Evolutionary conservation across 1,140 invertebrate species (phyloP).

Genomic region (Neoseiulus cucumeris): DNA sequence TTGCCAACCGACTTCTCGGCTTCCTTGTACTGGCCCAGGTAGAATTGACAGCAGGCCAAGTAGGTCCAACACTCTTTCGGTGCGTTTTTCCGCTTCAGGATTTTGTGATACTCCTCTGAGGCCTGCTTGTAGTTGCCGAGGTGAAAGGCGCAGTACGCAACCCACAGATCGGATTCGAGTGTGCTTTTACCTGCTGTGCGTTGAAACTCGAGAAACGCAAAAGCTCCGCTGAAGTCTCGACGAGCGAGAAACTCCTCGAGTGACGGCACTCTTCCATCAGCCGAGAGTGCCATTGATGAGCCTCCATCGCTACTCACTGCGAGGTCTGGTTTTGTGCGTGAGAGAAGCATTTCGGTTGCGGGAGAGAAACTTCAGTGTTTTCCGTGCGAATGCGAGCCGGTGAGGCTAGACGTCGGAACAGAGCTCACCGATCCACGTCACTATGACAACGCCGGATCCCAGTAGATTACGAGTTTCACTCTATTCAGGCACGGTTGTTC

Average conservation of each 20-base stretch:
- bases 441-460: too few relatives aligned
- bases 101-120: slow-evolving; percentile 36
- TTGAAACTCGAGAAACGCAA: slow-evolving; percentile 63
- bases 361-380: too few relatives aligned
- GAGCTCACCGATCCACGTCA: too few relatives aligned
- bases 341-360: slow-evolving; percentile 18
- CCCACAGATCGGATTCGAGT: slow-evolving; percentile 54
- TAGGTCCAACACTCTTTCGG: slow-evolving; percentile 42
- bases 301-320: slow-evolving; percentile 13
- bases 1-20: slow-evolving; percentile 32
- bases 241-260: slow-evolving; percentile 74
- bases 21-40: slow-evolving; percentile 60
- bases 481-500: too few relatives aligned
- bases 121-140: slow-evolving; percentile 76
- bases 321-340: slow-evolving; percentile 22
- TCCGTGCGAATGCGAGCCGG: too few relatives aligned
- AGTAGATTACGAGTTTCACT: too few relatives aligned
- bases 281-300: slow-evolving; percentile 13
- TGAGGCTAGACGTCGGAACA: too few relatives aligned
- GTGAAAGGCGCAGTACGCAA: slow-evolving; percentile 85
- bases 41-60: slow-evolving; percentile 85
- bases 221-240: slow-evolving; percentile 77
- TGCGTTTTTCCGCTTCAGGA: slow-evolving; percentile 25
- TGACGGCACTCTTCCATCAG: slow-evolving; percentile 38
- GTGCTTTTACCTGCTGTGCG: slow-evolving; percentile 35